Evolutionary conservation across 1,140 invertebrate genomes (phyloP).

Genomic region (Eumaeus atala): DNA sequence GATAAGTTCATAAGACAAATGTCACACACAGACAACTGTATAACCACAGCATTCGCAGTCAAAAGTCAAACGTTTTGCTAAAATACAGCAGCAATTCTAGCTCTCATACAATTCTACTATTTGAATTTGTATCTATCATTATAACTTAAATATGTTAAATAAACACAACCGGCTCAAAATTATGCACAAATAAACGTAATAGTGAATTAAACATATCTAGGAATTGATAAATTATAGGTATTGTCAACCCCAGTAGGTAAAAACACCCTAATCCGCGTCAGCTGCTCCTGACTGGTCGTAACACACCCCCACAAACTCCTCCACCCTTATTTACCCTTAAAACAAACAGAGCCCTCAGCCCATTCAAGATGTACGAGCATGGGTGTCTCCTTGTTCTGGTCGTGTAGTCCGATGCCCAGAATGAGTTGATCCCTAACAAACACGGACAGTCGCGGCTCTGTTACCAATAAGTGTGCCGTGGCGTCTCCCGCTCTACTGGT

Average conservation of each 20-base stretch:
- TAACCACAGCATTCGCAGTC: too few species aligned
- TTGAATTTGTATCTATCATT: too few species aligned
- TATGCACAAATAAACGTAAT: slow-evolving; percentile 15
- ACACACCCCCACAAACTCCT: slow-evolving; percentile 33
- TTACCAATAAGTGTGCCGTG: slow-evolving; percentile 23
- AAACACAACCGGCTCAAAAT: background rate
- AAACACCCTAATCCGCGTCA: slow-evolving; percentile 69
- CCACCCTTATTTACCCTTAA: slow-evolving; percentile 50
- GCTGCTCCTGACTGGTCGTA: slow-evolving; percentile 65
- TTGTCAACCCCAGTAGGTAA: slow-evolving; percentile 57
- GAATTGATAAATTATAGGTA: slow-evolving; percentile 30
- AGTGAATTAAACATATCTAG: slow-evolving; percentile 15
- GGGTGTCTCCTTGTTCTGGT: slow-evolving; percentile 1
- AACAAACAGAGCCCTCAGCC: slow-evolving; percentile 14
- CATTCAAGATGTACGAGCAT: slow-evolving; percentile 9
- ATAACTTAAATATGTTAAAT: too few species aligned
- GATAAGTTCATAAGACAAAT: too few species aligned
- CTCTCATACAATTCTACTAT: too few species aligned
- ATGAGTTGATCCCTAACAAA: slow-evolving; percentile 32
- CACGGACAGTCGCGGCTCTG: slow-evolving; percentile 17
- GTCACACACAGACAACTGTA: too few species aligned
- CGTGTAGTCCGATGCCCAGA: slow-evolving; percentile 23
- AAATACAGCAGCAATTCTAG: too few species aligned
- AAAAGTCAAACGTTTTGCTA: too few species aligned
- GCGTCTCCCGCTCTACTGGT: slow-evolving; percentile 29